Evolutionary conservation across 2,888 invertebrate genomes (phyloP).

Genomic region (Chrysomela aeneicollis): DNA sequence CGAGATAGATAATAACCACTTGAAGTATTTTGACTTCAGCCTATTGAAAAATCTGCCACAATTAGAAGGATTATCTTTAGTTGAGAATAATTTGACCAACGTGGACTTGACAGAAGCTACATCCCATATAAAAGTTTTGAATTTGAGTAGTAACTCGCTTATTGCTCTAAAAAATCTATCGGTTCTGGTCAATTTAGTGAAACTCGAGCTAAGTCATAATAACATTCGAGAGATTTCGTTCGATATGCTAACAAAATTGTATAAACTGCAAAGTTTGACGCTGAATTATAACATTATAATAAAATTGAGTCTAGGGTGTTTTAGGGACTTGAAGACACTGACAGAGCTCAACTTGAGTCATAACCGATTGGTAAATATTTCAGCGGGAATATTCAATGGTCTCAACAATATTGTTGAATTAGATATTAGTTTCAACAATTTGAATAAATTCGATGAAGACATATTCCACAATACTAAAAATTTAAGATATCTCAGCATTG

Average conservation of each 20-base stretch:
- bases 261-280: slow-evolving; percentile 15
- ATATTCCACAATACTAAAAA: slow-evolving; percentile 31
- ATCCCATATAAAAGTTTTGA: slow-evolving; percentile 17
- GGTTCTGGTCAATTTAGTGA: slow-evolving; percentile 3
- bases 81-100: slow-evolving; percentile 23
- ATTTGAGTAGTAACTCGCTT: slow-evolving; percentile 24
- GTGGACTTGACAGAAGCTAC: slow-evolving; percentile 21
- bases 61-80: slow-evolving; percentile 25
- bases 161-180: slow-evolving; percentile 26
- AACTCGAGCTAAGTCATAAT: slow-evolving; percentile 29
- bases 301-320: slow-evolving; percentile 29
- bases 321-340: slow-evolving; percentile 25
- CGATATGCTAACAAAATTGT: slow-evolving; percentile 21
- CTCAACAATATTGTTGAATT: slow-evolving; percentile 18
- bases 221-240: slow-evolving; percentile 25
- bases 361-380: slow-evolving; percentile 24
- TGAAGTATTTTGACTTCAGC: slow-evolving; percentile 17
- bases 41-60: slow-evolving; percentile 17
- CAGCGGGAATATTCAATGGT: slow-evolving; percentile 26
- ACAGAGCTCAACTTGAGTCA: slow-evolving; percentile 26
- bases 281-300: slow-evolving; percentile 26
- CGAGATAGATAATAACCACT: slow-evolving; percentile 28
- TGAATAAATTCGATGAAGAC: slow-evolving; percentile 28
- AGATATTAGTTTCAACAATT: slow-evolving; percentile 30
- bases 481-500: slow-evolving; percentile 26